Base-by-base conservation (phyloP, 2,888 invertebrate species). In the Schrankia costaestrigalis region DNA sequence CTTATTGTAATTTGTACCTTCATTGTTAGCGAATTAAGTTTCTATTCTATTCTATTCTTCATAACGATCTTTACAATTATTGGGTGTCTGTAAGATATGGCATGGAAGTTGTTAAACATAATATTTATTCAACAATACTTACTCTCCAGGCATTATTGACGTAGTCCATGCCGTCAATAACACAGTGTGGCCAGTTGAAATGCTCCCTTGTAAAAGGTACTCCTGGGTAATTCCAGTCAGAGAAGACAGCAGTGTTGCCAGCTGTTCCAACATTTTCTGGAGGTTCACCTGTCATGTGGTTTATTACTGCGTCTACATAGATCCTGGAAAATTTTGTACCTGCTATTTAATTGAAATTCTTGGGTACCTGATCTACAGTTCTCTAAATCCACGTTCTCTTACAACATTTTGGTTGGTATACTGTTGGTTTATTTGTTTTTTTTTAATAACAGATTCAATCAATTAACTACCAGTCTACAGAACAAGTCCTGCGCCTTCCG, bases 251-350 rank as follows among this genome's bases (percentile, higher is more conserved):
- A 0, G 72, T 84, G 14, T 90, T 90, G 15, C 93, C 92, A 8
- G 88, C 93, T 0, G 91, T 92, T 0, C 94, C 95, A 0, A 72
- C 51, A 26, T 83, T 85, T 22, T 83, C 85, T 1, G 65, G 58
- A 1, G 83, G 81, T 26, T 80, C 78, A 0, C 85, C 86, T 0
- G 93, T 91, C 97, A 97, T 97, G 71, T 97, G 97, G 71, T 97
- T 97, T 30, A 96, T 88, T 0, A 97, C 89, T 0, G 92, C 90
- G 61, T 97, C 97, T 0, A 93, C 94, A 72, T 95, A 95, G 49
- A 97, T 94, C 59, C 96, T 92, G 68, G 3, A 26, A 11, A n/a
- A n/a, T n/a, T n/a, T n/a, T n/a, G n/a, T n/a, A n/a, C n/a, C 11
- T 17, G 17, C 3, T 21, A n/a, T n/a, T n/a, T n/a, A 21, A 21